Evolutionary conservation across 2,797 vertebrate genomes (phyloP), one percentile per base, ranked within the genome.

Genomic region (Rhynchonycteris naso): DNA sequence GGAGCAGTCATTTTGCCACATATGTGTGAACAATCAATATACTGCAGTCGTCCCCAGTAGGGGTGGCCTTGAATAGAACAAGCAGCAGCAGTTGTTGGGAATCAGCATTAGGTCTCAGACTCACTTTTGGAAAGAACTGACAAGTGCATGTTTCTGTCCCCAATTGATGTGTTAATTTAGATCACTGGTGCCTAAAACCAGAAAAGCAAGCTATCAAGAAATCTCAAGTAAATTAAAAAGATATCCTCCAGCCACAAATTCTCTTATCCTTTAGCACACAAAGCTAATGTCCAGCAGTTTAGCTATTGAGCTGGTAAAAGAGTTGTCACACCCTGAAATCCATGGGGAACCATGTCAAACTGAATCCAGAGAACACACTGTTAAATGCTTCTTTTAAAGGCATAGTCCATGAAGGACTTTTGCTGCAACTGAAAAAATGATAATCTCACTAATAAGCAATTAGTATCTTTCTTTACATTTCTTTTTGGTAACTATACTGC

Each of bases 211-310:
- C 72, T 96, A 95, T 76, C 84, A 95, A 50, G 91, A 97, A 97
- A 97, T 95, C 86, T 89, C 58, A 38, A 97, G 93, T 88, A 96
- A 97, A 98, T 96, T 68, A 74, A 65, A 95, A 80, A 95, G 47
- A 88, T 93, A 33, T 95, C 85, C 74, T 97, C 68, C 54, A 97
- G 91, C 54, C 71, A 93, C 82, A 95, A 95, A 95, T 97, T 93
- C 54, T 96, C 74, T 97, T 97, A 75, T 52, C 69, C 6, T 88
- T 85, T 69, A 35, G 56, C 52, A 80, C 38, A 87, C 95, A 93
- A 65, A 91, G 58, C 35, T 96, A 74, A 93, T 88, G 85, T 66
- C 74, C 86, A 74, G 13, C 91, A 94, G 47, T 94, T 87, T 90
- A 95, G 81, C 30, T 96, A 83, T 43, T 97, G 71, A 97, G 90